These are phyloP conservation scores for Anguilla megastoma DNA, from an alignment of 2,797 vertebrate species.

Conservation along the genomic window DNA sequence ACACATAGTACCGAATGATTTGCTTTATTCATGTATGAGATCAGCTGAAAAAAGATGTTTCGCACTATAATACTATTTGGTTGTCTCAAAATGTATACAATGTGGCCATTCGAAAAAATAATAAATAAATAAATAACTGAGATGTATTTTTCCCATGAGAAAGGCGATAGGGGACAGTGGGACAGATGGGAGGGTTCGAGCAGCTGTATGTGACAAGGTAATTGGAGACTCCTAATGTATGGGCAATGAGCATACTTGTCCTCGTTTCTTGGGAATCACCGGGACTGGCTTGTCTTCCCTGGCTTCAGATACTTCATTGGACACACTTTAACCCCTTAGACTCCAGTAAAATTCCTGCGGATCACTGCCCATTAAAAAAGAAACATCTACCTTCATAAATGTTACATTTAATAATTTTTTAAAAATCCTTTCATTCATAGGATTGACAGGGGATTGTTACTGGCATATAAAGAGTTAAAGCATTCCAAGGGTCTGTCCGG, in stretches of 20 bases:
- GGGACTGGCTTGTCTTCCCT: conserved; percentile 58
- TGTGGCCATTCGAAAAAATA: neutral
- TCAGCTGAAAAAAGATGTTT: neutral
- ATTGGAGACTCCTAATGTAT: conserved; percentile 70
- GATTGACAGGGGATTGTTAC: too few relatives aligned
- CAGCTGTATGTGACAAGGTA: conserved; percentile 62
- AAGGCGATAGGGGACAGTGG: neutral
- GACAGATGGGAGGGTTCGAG: conserved; percentile 38
- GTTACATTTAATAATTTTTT: too few relatives aligned
- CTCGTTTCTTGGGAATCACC: conserved; percentile 71
- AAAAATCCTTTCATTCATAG: too few relatives aligned
- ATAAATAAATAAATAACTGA: neutral
- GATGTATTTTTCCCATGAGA: neutral
- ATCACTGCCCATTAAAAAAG: too few relatives aligned
- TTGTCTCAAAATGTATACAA: neutral
- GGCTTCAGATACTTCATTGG: too few relatives aligned
- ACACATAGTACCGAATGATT: neutral
- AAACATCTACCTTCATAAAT: too few relatives aligned
- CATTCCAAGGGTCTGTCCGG: neutral
- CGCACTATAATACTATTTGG: neutral
- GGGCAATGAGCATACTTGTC: conserved; percentile 66
- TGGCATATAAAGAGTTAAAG: too few relatives aligned
- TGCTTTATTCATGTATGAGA: neutral
- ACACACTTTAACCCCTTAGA: too few relatives aligned
- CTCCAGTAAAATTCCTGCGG: too few relatives aligned